Base-by-base conservation (phyloP, 2,797 vertebrate genomes). In the Picus viridis region DNA sequence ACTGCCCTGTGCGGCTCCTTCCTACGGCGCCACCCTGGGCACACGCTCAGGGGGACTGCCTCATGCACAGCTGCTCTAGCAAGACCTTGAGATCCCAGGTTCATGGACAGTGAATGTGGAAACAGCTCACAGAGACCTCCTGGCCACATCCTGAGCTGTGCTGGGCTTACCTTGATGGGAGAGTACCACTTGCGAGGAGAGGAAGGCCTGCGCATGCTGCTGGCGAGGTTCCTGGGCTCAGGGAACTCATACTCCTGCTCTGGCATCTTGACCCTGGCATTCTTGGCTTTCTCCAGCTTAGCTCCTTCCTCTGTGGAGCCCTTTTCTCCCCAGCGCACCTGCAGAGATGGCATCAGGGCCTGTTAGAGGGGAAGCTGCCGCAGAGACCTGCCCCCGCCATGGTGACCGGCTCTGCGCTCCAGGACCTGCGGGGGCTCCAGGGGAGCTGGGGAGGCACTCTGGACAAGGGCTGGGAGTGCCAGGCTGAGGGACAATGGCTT, bases 241-340 rank as follows among this genome's bases (percentile, higher is more conserved):
- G 98, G 97, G 57, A 90, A 96, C 80, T 97, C 98, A 1, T 98
- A 99, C 54, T 99, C 99, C 95, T 99, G 99, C 47, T 99, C 99
- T 1, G 99, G 99, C 99, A 99, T 99, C 97, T 99, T 99, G 57
- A 99, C 99, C 65, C 98, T 98, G 23, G 99, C 99, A 6, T 99
- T 99, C 97, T 99, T 99, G 80, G 99, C 99, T 85, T 99, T 99
- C 96, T 99, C 99, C 94, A 99, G 78, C 92, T 99, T 99, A 23
- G 99, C 99, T 0, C 99, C 99, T 97, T 99, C 99, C 94, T 99
- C 99, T 0, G 99, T 99, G 58, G 99, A 99, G 54, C 99, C 99
- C 87, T 98, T 99, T 90, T 99, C 99, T 59, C 99, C 99, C 99
- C 99, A 99, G 59, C 99, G 99, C 45, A 99, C 99, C 99, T 99